Evolutionary conservation across 2,888 invertebrate genomes (phyloP).

Genomic region (Zonitis immaculata): DNA sequence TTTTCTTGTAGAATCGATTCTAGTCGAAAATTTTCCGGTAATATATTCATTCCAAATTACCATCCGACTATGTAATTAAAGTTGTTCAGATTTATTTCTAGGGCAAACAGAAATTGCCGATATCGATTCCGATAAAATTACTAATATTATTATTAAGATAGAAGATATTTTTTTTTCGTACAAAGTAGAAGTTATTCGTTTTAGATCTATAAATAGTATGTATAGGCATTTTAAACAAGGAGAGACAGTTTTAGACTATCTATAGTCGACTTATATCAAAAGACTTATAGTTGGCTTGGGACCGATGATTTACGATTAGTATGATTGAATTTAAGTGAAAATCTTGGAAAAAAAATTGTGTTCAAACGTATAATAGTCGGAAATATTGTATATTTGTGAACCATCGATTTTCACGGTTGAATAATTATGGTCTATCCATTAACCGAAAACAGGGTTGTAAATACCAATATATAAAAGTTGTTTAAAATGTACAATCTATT

Average conservation of each 20-base stretch:
- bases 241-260: too few species aligned
- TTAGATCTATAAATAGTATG: too few species aligned
- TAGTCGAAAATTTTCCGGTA: conserved; percentile 7
- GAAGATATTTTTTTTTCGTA: too few species aligned
- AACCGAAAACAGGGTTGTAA: conserved; percentile 10
- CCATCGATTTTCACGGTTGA: conserved; percentile 22
- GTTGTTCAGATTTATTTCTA: conserved; percentile 19
- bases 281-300: conserved; percentile 21
- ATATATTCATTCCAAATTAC: conserved; percentile 16
- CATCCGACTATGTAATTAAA: conserved; percentile 14
- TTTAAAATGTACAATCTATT: background rate
- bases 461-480: background rate
- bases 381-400: conserved; percentile 6
- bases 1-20: background rate
- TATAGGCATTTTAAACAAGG: too few species aligned
- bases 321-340: conserved; percentile 14
- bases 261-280: conserved; percentile 21
- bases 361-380: too few species aligned
- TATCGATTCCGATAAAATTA: conserved; percentile 16
- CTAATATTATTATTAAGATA: conserved; percentile 1
- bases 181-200: too few species aligned
- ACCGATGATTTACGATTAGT: conserved; percentile 13
- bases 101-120: conserved; percentile 17
- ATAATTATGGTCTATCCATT: conserved; percentile 13
- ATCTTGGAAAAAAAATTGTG: too few species aligned